A percentile compares a stretch with the other conserved stretches of the same genome.
phyloP scores from a whole-genome alignment of 2,888 invertebrate genomes.

The Zelleria hepariella region DNA sequence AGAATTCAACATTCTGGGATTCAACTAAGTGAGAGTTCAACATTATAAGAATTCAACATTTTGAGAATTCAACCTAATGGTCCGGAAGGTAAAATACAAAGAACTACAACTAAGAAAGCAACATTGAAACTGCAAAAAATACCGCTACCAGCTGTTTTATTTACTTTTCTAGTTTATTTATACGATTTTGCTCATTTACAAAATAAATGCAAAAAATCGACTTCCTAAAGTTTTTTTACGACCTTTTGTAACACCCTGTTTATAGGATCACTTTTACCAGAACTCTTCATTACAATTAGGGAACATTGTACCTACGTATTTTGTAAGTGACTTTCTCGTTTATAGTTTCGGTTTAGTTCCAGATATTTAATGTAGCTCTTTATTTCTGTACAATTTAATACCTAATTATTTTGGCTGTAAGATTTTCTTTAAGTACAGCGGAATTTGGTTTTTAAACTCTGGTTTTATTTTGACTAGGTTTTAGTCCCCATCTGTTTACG shows the following conservation, averaged over 20 bases:
- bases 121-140: too few species aligned
- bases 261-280: neutral
- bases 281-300: neutral
- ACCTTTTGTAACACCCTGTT: neutral
- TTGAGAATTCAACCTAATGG: too few species aligned
- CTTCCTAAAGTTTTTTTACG: neutral
- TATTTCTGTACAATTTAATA: neutral
- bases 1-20: too few species aligned
- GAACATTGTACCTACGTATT: neutral
- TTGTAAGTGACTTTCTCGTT: neutral
- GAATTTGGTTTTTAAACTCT: neutral
- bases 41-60: too few species aligned
- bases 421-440: neutral
- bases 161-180: too few species aligned
- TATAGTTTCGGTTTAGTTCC: neutral
- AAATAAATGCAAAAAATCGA: too few species aligned
- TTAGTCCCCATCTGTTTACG: too few species aligned
- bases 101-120: too few species aligned
- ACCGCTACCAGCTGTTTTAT: too few species aligned
- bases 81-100: too few species aligned
- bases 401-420: neutral
- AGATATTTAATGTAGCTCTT: neutral
- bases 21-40: too few species aligned
- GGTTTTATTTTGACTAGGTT: neutral
- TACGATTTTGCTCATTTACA: too few species aligned